phyloP scores from a whole-genome alignment of 2,888 invertebrate species.

The Himalopsyche tibetana region DNA sequence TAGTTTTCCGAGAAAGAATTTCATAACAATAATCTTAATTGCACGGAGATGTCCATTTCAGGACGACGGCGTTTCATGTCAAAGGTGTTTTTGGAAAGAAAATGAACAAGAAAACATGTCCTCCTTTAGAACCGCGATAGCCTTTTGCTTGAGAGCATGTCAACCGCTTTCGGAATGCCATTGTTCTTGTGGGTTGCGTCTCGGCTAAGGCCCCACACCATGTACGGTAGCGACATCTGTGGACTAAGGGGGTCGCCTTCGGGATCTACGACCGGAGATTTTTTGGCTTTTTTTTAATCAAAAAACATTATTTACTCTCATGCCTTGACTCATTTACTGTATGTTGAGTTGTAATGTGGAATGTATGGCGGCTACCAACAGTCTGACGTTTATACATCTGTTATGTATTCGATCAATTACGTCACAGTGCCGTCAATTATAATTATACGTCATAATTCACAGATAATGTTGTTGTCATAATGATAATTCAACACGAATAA shows the following conservation, averaged over 20 bases:
- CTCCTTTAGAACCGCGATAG: conserved; percentile 26
- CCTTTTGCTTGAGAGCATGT: conserved; percentile 18
- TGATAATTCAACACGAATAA: too few species aligned
- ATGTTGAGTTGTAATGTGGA: neutral
- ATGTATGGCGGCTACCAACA: neutral
- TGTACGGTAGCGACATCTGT: conserved; percentile 57
- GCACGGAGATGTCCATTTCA: conserved; percentile 25
- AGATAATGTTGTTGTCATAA: too few species aligned
- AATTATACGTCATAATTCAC: too few species aligned
- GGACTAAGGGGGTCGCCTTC: conserved; percentile 17
- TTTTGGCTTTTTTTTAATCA: neutral
- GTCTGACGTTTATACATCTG: too few species aligned
- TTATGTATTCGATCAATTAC: too few species aligned
- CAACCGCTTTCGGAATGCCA: conserved; percentile 54
- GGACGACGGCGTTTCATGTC: conserved; percentile 26
- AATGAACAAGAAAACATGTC: conserved; percentile 23
- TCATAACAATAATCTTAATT: conserved; percentile 34
- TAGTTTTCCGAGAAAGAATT: conserved; percentile 8
- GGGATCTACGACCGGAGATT: conserved; percentile 26
- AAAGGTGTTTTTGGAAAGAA: conserved; percentile 30
- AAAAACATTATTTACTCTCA: conserved; percentile 18
- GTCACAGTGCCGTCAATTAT: too few species aligned
- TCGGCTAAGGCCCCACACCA: conserved; percentile 52
- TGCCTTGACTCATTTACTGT: neutral
- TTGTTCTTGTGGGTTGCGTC: conserved; percentile 57